Evolutionary conservation across 2,888 invertebrate species (phyloP), one percentile per base, ranked within the genome.

Genomic region (Pediacus dermestoides): DNA sequence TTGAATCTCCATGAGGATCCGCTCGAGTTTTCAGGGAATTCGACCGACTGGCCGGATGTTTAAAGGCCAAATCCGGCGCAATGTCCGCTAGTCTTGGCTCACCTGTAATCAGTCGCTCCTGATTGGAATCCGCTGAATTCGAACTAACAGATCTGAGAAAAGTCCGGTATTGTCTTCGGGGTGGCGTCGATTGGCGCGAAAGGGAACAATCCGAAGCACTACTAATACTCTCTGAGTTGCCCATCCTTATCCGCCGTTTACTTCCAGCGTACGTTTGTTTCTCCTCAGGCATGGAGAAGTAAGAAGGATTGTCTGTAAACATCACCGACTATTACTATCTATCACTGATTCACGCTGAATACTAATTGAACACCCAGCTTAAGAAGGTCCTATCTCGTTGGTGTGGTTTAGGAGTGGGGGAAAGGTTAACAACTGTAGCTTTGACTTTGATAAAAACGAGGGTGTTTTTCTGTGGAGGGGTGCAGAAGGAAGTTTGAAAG

Each of bases 291-390:
- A 84, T 69, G 58, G 82, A 77, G 67, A 86, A 86, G 66, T 86
- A 86, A 46, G 85, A 85, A 28, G 85, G 85, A 68, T 85, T 86
- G 71, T 85, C 85, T 85, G 77, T 52, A 53, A 76, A 73, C 66
- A 72, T 49, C 36, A 42, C 47, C 10, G 9, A 13, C n/a, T n/a
- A n/a, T n/a, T n/a, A n/a, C n/a, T n/a, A n/a, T n/a, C n/a, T n/a
- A n/a, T n/a, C n/a, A 41, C 42, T 16, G 37, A 21, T 16, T 27
- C 47, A 39, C 48, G 35, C 11, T 41, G 55, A 47, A 56, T 58
- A 53, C 50, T 50, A 57, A 55, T 55, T 43, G 35, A 37, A 21
- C 31, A 13, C n/a, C n/a, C n/a, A n/a, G n/a, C n/a, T n/a, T n/a
- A n/a, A 15, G 43, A 43, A 38, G 42, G 39, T 35, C 30, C 16